A percentile compares a stretch with the other conserved stretches of the same genome.
phyloP scores from a whole-genome alignment of 2,797 vertebrate species.

The Mycteria americana region DNA sequence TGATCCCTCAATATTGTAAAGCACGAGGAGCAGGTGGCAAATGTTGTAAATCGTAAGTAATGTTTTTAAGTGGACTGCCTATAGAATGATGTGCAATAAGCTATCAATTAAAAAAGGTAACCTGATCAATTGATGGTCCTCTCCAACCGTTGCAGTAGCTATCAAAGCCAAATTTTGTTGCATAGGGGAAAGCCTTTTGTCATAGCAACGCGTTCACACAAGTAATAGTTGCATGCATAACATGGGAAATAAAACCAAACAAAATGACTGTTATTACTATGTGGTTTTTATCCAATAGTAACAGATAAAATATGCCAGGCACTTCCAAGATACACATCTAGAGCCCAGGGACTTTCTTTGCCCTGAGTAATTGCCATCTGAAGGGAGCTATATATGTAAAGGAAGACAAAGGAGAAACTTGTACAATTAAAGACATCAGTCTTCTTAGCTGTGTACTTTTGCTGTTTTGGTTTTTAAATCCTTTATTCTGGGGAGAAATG shows the following conservation, averaged over 20 bases:
- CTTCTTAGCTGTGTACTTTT: not conserved
- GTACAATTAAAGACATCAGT: slow-evolving; percentile 8
- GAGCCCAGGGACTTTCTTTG: not conserved
- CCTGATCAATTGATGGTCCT: slow-evolving; percentile 12
- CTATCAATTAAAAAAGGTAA: slow-evolving; percentile 34
- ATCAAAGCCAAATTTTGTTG: slow-evolving; percentile 12
- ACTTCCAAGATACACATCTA: not conserved
- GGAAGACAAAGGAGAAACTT: slow-evolving; percentile 1
- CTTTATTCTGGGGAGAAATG: not conserved
- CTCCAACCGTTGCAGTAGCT: not conserved
- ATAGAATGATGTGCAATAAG: not conserved
- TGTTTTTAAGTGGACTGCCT: not conserved
- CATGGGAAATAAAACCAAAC: slow-evolving; percentile 14
- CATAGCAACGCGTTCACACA: not conserved
- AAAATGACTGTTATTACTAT: slow-evolving; percentile 14
- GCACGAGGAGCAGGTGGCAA: slow-evolving; percentile 21
- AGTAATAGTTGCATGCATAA: not conserved
- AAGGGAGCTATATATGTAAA: not conserved
- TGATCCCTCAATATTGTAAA: not conserved
- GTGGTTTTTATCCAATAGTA: not conserved
- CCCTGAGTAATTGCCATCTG: not conserved
- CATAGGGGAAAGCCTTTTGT: slow-evolving; percentile 18
- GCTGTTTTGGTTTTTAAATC: not conserved
- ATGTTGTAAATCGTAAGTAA: not conserved
- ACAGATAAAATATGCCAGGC: slow-evolving; percentile 3